A percentile compares a stretch with the other conserved stretches of the same genome.
phyloP scores from a whole-genome alignment of 2,113 vertebrate genomes.

The Malaclemys terrapin region DNA sequence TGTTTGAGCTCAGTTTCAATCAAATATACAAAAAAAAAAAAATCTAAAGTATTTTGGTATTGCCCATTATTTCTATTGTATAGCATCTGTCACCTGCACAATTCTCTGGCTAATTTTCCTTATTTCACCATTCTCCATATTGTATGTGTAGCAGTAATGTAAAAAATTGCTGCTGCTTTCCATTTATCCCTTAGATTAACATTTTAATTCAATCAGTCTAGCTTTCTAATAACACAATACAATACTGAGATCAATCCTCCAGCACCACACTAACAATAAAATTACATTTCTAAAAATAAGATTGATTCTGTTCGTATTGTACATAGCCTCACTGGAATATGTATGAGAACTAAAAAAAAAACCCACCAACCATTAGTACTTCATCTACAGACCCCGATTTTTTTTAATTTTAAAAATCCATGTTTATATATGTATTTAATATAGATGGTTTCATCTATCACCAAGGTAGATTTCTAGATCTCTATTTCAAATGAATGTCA shows the following conservation, averaged over 20 bases:
- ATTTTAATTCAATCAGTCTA: slow-evolving; percentile 64
- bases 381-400: background rate
- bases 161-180: slow-evolving; percentile 47
- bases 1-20: slow-evolving; percentile 33
- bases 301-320: slow-evolving; percentile 52
- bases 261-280: slow-evolving; percentile 61
- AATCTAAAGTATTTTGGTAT: slow-evolving; percentile 16
- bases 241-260: slow-evolving; percentile 48
- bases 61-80: slow-evolving; percentile 37
- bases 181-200: slow-evolving; percentile 57
- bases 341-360: slow-evolving; percentile 1
- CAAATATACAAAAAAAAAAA: slow-evolving; percentile 41
- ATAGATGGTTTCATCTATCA: background rate
- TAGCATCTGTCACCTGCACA: slow-evolving; percentile 30
- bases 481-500: slow-evolving; percentile 34
- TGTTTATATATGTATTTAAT: background rate
- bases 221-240: background rate
- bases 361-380: background rate
- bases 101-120: slow-evolving; percentile 50
- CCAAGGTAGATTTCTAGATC: background rate
- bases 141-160: slow-evolving; percentile 38
- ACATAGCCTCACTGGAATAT: background rate
- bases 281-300: slow-evolving; percentile 53
- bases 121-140: slow-evolving; percentile 43
- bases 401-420: slow-evolving; percentile 17